Base-by-base conservation (phyloP, 2,113 vertebrate species). In the Bostrychus sinensis region DNA sequence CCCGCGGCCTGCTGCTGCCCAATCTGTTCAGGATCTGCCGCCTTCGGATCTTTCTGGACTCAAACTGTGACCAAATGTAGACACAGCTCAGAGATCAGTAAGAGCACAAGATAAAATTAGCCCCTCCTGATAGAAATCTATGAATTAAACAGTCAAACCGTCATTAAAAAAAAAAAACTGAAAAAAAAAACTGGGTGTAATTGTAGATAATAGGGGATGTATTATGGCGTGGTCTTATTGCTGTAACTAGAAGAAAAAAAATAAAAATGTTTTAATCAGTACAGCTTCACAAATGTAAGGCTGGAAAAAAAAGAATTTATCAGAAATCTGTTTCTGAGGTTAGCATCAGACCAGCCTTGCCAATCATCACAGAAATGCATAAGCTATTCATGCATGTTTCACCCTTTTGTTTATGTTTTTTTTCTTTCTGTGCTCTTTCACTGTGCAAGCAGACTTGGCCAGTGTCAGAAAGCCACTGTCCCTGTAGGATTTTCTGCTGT, bases 21-120 rank as follows among this genome's bases (percentile, higher is more conserved):
- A 91, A 92, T 91, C 91, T 92, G 92, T 82, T 84, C 77, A 61
- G 61, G 67, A 89, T 91, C 86, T 80, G 70, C 75, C 68, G 55
- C 38, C 54, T 69, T 81, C 82, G 80, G 83, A 66, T 72, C 79
- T 80, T 19, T 42, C 66, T 53, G 39, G 43, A 2, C 36, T 68
- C 85, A 77, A 62, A 74, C 81, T 62, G 81, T 23, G 64, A 74
- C 37, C 51, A 22, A 78, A 66, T 32, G 73, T 64, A 70, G 60
- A 45, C 30, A 63, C 46, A 61, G 13, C 53, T 74, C 45, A 57
- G 48, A 66, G 34, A 20, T 68, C 57, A 57, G 55, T 65, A 32
- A 78, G 62, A 71, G 42, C 2, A 54, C 19, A 54, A 38, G 65
- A 72, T 70, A 61, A 67, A 79, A 48, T 77, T 62, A 68, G 26